These are phyloP conservation scores for Myripristis murdjan DNA, from an alignment of 2,797 vertebrate genomes.

Conservation along the genomic window DNA sequence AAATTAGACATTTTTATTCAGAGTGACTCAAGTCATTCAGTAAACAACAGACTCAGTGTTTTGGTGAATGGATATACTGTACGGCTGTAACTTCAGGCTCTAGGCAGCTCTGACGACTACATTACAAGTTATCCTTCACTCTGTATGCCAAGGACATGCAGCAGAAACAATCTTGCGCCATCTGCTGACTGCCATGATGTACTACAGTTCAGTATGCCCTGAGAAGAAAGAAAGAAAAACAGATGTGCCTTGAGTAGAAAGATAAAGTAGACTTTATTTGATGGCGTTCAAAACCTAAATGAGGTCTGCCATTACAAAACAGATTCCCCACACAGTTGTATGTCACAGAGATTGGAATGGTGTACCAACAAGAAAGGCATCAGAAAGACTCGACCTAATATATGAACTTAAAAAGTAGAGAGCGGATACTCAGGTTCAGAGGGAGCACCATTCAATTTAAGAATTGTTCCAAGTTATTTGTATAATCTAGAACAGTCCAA, in stretches of 20 bases:
- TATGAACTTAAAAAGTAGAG: constrained; percentile 47
- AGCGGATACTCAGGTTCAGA: constrained; percentile 56
- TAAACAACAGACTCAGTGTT: too few species aligned
- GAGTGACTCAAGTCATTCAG: too few species aligned
- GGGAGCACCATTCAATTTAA: constrained; percentile 42
- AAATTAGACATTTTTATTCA: too few species aligned
- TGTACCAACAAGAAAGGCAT: constrained; percentile 90
- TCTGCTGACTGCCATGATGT: constrained; percentile 37
- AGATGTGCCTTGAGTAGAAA: constrained; percentile 87
- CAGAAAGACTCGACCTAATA: constrained; percentile 79
- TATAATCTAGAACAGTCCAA: constrained; percentile 53
- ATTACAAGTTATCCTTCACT: too few species aligned
- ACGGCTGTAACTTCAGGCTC: too few species aligned
- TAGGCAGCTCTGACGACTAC: too few species aligned
- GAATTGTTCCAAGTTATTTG: constrained; percentile 26
- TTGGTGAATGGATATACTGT: too few species aligned
- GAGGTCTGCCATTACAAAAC: constrained; percentile 94
- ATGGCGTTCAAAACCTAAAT: constrained; percentile 90
- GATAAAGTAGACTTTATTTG: constrained; percentile 96
- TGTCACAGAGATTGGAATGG: constrained; percentile 93
- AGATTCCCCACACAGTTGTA: constrained; percentile 88
- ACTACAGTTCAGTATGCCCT: constrained; percentile 33
- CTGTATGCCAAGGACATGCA: too few species aligned
- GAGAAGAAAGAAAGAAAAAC: constrained; percentile 3
- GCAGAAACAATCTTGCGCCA: constrained; percentile 15